These are phyloP conservation scores for Phrynosoma blainvillii DNA, from an alignment of 2,113 vertebrate species.

Conservation along the genomic window DNA sequence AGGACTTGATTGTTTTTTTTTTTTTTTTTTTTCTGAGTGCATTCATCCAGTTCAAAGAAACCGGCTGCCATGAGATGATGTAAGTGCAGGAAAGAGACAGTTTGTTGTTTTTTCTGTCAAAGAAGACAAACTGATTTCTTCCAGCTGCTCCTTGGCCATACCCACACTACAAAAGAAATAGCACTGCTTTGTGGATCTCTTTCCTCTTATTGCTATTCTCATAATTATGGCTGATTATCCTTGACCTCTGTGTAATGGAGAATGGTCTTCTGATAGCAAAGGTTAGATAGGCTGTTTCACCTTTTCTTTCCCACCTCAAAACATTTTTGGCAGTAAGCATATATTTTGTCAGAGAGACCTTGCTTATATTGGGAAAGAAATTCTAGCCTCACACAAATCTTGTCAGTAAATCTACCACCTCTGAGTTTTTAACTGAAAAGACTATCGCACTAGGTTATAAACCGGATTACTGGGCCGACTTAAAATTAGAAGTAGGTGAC, in stretches of 20 bases:
- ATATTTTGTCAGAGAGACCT: slow-evolving; percentile 48
- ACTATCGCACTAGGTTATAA: no score
- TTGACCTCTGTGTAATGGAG: slow-evolving; percentile 51
- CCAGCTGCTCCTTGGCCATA: background rate
- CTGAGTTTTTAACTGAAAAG: no score
- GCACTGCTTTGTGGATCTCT: background rate
- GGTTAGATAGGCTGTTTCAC: slow-evolving; percentile 41
- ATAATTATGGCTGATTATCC: slow-evolving; percentile 51
- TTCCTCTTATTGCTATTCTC: slow-evolving; percentile 15
- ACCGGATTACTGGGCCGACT: no score
- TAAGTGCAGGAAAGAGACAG: background rate
- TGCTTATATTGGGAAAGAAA: slow-evolving; percentile 26
- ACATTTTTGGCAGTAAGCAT: slow-evolving; percentile 41
- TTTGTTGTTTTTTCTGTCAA: slow-evolving; percentile 25
- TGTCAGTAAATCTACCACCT: slow-evolving; percentile 14
- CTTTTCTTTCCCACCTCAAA: slow-evolving; percentile 35
- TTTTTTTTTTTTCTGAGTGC: background rate
- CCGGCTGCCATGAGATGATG: accelerated
- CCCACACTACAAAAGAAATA: slow-evolving; percentile 42
- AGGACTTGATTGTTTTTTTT: background rate
- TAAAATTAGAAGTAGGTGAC: no score
- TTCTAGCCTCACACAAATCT: slow-evolving; percentile 52
- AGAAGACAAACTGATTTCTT: slow-evolving; percentile 33
- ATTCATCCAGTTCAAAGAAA: background rate
- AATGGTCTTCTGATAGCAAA: slow-evolving; percentile 35